Percentiles rank a stretch among this genome's conserved stretches.
These are phyloP conservation scores for Acheta domesticus DNA, from an alignment of 2,888 invertebrate genomes.

Conservation along the genomic window DNA sequence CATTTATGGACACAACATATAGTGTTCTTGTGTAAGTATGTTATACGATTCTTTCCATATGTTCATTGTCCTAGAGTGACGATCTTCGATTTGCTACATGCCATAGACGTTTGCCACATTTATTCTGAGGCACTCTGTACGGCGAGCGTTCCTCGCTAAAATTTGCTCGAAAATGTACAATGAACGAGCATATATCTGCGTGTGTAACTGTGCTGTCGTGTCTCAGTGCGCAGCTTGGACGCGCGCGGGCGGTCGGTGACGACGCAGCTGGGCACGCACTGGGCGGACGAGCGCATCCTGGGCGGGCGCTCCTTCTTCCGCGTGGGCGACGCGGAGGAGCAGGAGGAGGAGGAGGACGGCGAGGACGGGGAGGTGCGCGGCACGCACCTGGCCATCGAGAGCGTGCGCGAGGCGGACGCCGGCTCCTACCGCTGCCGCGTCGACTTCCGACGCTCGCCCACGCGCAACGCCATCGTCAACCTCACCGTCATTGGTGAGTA, in stretches of 20 bases:
- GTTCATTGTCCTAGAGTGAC: too few relatives aligned
- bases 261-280: conserved; percentile 43
- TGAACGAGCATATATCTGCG: too few relatives aligned
- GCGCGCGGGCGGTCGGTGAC: conserved; percentile 41
- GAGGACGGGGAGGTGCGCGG: background rate
- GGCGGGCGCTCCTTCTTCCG: conserved; percentile 45
- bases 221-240: conserved; percentile 41
- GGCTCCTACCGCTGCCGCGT: conserved; percentile 49
- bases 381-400: conserved; percentile 43
- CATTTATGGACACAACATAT: too few relatives aligned
- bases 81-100: too few relatives aligned
- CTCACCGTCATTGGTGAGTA: conserved; percentile 48
- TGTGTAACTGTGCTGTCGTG: too few relatives aligned
- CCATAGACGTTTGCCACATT: too few relatives aligned
- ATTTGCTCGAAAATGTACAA: too few relatives aligned
- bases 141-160: too few relatives aligned
- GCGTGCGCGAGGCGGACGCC: conserved; percentile 44
- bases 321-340: conserved; percentile 23
- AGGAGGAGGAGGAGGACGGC: background rate
- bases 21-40: too few relatives aligned
- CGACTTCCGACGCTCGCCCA: conserved; percentile 48
- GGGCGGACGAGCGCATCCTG: conserved; percentile 45
- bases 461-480: conserved; percentile 47
- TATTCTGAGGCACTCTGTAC: too few relatives aligned
- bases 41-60: too few relatives aligned